These are phyloP conservation scores for Gallinago nigripennis DNA, from an alignment of 2,797 vertebrate genomes.

Conservation along the genomic window DNA sequence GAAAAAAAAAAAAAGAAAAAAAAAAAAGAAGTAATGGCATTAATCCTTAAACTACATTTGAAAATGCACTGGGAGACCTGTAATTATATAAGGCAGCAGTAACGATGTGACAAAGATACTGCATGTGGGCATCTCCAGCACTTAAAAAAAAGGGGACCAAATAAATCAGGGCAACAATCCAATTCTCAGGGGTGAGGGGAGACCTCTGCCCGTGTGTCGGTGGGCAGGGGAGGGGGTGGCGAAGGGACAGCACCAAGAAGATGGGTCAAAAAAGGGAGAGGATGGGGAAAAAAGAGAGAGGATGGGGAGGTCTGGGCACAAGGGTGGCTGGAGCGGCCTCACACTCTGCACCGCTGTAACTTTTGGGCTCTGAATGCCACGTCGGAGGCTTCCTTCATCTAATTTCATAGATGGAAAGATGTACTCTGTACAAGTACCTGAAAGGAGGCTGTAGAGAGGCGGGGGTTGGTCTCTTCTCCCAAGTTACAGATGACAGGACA, in stretches of 20 bases:
- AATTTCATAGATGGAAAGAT: not conserved
- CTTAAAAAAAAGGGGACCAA: not conserved
- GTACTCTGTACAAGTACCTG: too few species aligned
- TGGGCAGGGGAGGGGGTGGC: accelerated
- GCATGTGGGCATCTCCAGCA: not conserved
- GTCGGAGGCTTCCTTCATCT: not conserved
- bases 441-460: too few species aligned
- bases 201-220: accelerated
- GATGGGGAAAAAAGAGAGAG: not conserved
- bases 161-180: not conserved
- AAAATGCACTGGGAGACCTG: not conserved
- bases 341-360: accelerated
- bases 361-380: not conserved
- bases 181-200: not conserved
- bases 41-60: slow-evolving; percentile 6
- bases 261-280: not conserved
- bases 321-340: not conserved
- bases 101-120: not conserved
- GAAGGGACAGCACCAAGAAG: not conserved
- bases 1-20: not conserved
- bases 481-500: too few species aligned
- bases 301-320: not conserved
- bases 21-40: not conserved
- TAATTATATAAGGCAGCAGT: not conserved
- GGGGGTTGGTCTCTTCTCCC: too few species aligned